phyloP scores from a whole-genome alignment of 2,113 vertebrate species.

The Chaetorhynchus papuensis region DNA sequence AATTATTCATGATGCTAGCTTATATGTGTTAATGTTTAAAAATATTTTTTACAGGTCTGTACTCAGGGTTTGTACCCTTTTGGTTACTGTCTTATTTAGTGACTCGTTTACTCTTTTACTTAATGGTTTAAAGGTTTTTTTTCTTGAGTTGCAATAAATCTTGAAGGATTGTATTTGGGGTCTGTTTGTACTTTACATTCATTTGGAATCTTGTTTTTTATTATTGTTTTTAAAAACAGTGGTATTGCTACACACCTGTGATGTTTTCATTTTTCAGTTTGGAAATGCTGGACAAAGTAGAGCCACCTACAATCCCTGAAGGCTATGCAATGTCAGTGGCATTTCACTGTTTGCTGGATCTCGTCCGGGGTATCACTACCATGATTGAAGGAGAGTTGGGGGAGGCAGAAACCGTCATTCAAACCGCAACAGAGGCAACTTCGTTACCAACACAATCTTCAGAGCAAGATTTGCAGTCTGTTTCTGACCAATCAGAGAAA shows the following conservation, averaged over 20 bases:
- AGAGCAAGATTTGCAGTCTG: constrained; percentile 67
- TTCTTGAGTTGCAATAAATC: background rate
- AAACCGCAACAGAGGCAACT: constrained; percentile 54
- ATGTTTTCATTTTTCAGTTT: constrained; percentile 73
- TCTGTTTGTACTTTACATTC: background rate
- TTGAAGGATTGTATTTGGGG: background rate
- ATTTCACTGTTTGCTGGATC: constrained; percentile 93
- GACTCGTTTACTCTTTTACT: background rate
- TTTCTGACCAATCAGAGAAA: constrained; percentile 72
- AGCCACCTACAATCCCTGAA: constrained; percentile 95
- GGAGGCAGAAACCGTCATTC: constrained; percentile 70
- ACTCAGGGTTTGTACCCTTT: background rate
- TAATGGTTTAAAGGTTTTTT: background rate
- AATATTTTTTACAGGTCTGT: background rate
- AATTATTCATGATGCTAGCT: background rate
- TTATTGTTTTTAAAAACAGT: background rate
- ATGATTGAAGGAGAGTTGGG: constrained; percentile 94
- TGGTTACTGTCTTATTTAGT: background rate
- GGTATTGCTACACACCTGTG: background rate
- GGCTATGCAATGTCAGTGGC: constrained; percentile 99
- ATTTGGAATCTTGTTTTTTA: background rate
- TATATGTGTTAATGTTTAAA: background rate
- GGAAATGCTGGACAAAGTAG: constrained; percentile 98
- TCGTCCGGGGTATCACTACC: constrained; percentile 93
- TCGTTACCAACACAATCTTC: constrained; percentile 59